Conservation (phyloP, 2,113 vertebrate species). For the Tor tambroides region DNA sequence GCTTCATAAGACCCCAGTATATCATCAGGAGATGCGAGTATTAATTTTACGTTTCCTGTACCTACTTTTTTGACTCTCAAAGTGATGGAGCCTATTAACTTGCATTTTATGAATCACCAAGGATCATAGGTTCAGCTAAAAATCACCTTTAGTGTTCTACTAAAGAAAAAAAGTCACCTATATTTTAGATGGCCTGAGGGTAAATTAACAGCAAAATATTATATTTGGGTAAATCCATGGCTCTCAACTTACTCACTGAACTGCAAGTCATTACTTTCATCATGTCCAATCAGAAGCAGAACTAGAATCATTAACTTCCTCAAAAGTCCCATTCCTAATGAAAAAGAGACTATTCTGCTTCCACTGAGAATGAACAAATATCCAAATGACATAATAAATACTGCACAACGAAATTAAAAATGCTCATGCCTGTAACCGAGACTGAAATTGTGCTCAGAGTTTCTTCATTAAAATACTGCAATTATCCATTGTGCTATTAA, state of each 20-base stretch:
- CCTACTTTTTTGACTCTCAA: neutral
- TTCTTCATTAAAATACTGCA: neutral
- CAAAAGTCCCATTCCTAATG: neutral
- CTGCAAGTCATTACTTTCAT: neutral
- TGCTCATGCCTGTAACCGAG: slow-evolving; percentile 23
- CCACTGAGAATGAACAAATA: slow-evolving; percentile 60
- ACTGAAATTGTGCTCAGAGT: slow-evolving; percentile 24
- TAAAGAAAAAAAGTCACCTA: too few relatives aligned
- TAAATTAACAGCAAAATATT: neutral
- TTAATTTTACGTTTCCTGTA: neutral
- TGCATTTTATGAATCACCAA: too few relatives aligned
- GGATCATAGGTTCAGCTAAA: neutral
- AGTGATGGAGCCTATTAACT: too few relatives aligned
- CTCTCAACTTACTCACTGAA: neutral
- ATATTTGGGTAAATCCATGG: neutral
- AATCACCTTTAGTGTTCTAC: too few relatives aligned
- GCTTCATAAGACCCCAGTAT: neutral
- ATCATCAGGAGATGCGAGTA: neutral
- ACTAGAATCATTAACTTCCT: neutral
- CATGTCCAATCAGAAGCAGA: neutral
- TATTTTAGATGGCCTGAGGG: neutral
- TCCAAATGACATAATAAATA: slow-evolving; percentile 62
- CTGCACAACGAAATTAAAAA: slow-evolving; percentile 31
- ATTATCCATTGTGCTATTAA: slow-evolving; percentile 4
- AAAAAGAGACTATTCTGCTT: slow-evolving; percentile 18